Base-by-base conservation (phyloP, 2,113 vertebrate species). In the Daboia siamensis region DNA sequence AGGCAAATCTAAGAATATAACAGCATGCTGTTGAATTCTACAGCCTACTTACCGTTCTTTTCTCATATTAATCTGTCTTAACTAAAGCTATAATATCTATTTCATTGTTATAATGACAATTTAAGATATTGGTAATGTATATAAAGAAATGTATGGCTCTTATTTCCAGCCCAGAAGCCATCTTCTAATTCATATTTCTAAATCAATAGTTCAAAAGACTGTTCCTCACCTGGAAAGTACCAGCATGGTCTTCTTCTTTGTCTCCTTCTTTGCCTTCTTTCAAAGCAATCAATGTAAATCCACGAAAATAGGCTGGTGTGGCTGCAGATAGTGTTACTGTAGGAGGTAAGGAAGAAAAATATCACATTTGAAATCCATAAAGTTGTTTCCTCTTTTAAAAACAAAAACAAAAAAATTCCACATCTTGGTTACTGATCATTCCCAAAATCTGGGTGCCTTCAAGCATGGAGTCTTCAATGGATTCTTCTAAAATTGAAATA, bases 301-400 rank as follows among this genome's bases (percentile, higher is more conserved):
- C 99, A 98, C 99, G 98, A 90, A 99, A 99, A 97, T 99, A 99
- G 46, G 99, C 98, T 17, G 99, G 98, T 88, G 97, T 98, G 93
- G 98, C 97, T 84, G 99, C 98, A 56, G 97, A 98, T 92, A 99
- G 97, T 0, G 98, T 98, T 97, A 99, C 99, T 99, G 95, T 33
- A 23, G 92, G 96, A 94, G 21, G 94, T 96, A 59, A 93, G 95
- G 90, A 94, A 95, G 89, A 96, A 91, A 97, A 95, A 96, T 24
- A 95, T 92, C 17, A 64, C 24, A 9, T 90, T 21, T 20, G 48
- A 94, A 57, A 90, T 87, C 56, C 92, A 90, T 2, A 29, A 80
- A 80, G 7, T 80, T 51, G 46, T 52, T 29, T 11, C 2, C 1
- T 1, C 1, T 3, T 2, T 2, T 44, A n/a, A 64, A 26, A 46